Base-by-base conservation (phyloP, 2,797 vertebrate genomes). In the Okamejei kenojei region DNA sequence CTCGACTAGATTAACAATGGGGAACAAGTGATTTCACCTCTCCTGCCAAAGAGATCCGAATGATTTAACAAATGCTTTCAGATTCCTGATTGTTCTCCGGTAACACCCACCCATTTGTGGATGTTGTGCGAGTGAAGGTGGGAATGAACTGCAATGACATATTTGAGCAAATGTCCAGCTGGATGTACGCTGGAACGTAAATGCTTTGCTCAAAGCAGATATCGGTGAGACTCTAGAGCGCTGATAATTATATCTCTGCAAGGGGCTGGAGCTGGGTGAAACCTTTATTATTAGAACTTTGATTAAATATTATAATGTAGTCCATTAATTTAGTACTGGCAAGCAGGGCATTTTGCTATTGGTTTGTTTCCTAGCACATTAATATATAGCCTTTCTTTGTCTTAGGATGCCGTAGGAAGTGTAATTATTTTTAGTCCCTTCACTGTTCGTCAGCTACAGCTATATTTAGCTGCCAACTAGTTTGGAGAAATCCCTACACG, bases 391-490 rank as follows among this genome's bases (percentile, higher is more conserved):
- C 6, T 92, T 73, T 38, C 45, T 26, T 35, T 88, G 61, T 74
- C 71, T 92, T 54, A 76, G 68, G 45, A 68, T 68, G 38, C 68
- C 13, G 71, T 2, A 29, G 35, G 35, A 92, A 58, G 71, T 76
- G 32, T 91, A 73, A 71, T 73, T 90, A 73, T 32, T 91, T 73
- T 21, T 45, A 68, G 19, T 45, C 35, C 68, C 76, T 76, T 74
- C 6, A 38, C 38, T 74, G 23, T 11, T 76, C 26, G 32, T 74
- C 90, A 92, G 90, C 71, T 92, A 35, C 5, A 92, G 63, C 84
- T 65, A 88, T 88, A 68, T 88, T 88, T 88, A 68, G 90, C 90
- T 54, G 90, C 90, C 90, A 58, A 74, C 68, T 54, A 92, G 71
- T 92, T 92, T 73, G 88, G 71, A 26, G 35, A 74, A 92, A 74